Conservation (phyloP, 2,888 invertebrate genomes). For the Acleris sparsana region DNA sequence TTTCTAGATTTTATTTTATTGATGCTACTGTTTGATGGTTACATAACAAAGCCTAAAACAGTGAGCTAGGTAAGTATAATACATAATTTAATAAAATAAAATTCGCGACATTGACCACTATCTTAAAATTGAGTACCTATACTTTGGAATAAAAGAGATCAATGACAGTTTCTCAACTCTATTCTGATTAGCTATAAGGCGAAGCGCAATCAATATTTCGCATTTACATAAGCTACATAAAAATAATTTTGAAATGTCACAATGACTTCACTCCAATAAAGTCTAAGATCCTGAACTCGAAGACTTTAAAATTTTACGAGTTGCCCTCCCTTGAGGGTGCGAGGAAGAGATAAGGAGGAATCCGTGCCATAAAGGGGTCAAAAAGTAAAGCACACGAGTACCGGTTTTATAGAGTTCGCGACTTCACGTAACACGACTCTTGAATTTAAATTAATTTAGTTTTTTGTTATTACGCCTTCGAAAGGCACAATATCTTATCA, state of each 20-base stretch:
- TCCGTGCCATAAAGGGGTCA: constrained; percentile 34
- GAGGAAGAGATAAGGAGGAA: constrained; percentile 30
- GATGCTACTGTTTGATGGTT: too few species aligned
- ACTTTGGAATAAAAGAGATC: too few species aligned
- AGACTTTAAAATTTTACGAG: constrained; percentile 30
- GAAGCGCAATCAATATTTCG: too few species aligned
- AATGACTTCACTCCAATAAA: background rate
- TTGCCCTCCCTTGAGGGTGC: constrained; percentile 32
- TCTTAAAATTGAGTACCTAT: too few species aligned
- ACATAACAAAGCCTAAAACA: too few species aligned
- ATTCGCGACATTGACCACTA: too few species aligned
- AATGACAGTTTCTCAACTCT: too few species aligned
- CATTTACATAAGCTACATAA: too few species aligned
- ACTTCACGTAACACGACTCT: constrained; percentile 23
- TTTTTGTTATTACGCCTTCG: background rate
- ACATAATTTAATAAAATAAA: too few species aligned
- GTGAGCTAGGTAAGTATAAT: too few species aligned
- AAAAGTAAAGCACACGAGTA: constrained; percentile 27
- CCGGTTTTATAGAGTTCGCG: constrained; percentile 23
- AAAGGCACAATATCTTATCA: background rate
- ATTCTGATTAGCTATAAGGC: too few species aligned
- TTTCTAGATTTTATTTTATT: too few species aligned
- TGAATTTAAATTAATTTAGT: constrained; percentile 26
- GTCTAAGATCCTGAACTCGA: constrained; percentile 10
- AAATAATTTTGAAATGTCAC: background rate